phyloP scores from a whole-genome alignment of 2,797 vertebrate species.

The Coregonus suidteri region DNA sequence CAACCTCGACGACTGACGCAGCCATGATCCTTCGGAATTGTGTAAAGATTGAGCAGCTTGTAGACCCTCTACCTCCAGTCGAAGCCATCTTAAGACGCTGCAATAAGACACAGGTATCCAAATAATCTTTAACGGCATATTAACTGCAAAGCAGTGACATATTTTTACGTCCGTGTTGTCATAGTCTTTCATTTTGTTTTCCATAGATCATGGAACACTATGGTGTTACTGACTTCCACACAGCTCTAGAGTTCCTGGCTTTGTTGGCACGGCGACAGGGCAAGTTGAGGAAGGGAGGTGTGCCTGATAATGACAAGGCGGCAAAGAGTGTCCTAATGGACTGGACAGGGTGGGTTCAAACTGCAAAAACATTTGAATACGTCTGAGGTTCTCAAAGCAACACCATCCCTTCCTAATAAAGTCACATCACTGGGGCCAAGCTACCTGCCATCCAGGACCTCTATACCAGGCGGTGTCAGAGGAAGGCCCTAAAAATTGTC shows the following conservation, averaged over 20 bases:
- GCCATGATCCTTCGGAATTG: constrained; percentile 88
- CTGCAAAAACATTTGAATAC: background rate
- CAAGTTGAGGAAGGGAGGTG: constrained; percentile 85
- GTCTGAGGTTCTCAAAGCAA: background rate
- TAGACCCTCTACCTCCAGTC: constrained; percentile 83
- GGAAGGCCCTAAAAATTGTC: no score
- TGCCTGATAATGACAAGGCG: constrained; percentile 86
- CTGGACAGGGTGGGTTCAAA: constrained; percentile 84
- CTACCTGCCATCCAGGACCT: no score
- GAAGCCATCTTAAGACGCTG: constrained; percentile 87
- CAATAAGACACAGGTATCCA: constrained; percentile 80
- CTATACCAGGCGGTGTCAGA: no score
- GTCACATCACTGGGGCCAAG: background rate
- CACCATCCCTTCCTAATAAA: no score
- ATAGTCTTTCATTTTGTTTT: background rate
- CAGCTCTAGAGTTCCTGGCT: constrained; percentile 82
- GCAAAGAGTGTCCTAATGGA: constrained; percentile 87
- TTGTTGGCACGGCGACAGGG: constrained; percentile 84
- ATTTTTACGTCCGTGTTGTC: background rate
- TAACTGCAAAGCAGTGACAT: background rate
- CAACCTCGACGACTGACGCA: constrained; percentile 81
- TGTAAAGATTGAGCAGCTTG: constrained; percentile 85
- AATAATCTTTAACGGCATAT: background rate
- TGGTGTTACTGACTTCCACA: constrained; percentile 80
- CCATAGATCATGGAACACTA: constrained; percentile 85